These are phyloP conservation scores for Marmota monax DNA, from an alignment of 2,113 vertebrate species.

Conservation along the genomic window DNA sequence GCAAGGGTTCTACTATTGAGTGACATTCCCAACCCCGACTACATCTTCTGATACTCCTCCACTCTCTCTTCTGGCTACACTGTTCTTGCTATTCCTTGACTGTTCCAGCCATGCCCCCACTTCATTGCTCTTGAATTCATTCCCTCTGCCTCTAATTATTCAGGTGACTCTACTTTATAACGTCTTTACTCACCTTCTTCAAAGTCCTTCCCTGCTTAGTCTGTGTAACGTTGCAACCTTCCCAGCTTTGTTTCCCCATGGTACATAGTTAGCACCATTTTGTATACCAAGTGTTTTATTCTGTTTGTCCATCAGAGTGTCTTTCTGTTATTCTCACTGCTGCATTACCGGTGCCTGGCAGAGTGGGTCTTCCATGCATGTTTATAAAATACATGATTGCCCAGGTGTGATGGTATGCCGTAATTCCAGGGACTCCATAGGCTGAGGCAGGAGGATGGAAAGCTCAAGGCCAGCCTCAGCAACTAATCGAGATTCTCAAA, in stretches of 20 bases:
- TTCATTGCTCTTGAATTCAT: not conserved
- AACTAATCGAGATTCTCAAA: too few species aligned
- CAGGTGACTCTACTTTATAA: not conserved
- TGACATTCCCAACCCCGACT: not conserved
- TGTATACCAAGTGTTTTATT: not conserved
- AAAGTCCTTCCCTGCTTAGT: not conserved
- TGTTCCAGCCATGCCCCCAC: not conserved
- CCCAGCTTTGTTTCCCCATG: too few species aligned
- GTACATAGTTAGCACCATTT: not conserved
- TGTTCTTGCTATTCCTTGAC: not conserved
- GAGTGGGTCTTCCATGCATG: not conserved
- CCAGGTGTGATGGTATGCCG: not conserved
- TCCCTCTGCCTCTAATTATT: not conserved
- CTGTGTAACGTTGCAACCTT: not conserved
- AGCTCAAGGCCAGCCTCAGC: too few species aligned
- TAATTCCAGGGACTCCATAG: too few species aligned
- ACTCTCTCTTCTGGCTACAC: not conserved
- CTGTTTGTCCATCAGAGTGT: not conserved
- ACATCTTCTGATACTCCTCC: not conserved
- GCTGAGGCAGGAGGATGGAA: too few species aligned
- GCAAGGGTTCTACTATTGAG: too few species aligned
- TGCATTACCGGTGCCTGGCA: conserved; percentile 12
- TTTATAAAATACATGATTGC: not conserved
- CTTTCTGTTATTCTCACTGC: not conserved
- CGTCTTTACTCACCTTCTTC: not conserved